Percentiles rank a stretch among this genome's conserved stretches.
These are phyloP conservation scores for Castor canadensis DNA, from an alignment of 2,113 vertebrate species.

Conservation along the genomic window DNA sequence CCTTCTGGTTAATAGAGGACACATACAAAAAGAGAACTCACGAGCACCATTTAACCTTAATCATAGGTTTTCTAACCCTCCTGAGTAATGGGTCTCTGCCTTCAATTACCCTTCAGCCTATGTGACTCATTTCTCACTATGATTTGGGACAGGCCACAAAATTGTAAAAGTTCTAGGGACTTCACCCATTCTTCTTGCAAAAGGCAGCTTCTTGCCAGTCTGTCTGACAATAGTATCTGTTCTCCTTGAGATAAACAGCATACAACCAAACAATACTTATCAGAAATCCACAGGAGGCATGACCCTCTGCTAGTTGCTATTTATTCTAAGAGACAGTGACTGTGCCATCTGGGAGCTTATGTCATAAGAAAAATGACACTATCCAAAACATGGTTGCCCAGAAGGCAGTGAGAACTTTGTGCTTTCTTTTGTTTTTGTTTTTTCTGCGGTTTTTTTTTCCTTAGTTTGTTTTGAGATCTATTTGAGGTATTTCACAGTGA, in stretches of 20 bases:
- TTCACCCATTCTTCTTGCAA: slow-evolving; percentile 17
- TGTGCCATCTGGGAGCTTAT: slow-evolving; percentile 54
- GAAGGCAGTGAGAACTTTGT: slow-evolving; percentile 16
- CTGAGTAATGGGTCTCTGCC: not conserved
- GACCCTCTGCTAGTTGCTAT: slow-evolving; percentile 62
- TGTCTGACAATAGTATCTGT: slow-evolving; percentile 16
- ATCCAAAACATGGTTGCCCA: slow-evolving; percentile 15
- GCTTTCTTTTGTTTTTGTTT: not conserved
- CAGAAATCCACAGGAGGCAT: slow-evolving; percentile 58
- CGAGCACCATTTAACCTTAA: not conserved
- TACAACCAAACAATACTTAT: slow-evolving; percentile 57
- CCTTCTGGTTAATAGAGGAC: not conserved
- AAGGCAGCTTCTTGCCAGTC: not conserved
- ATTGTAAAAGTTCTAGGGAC: not conserved
- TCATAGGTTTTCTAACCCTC: not conserved
- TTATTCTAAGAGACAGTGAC: slow-evolving; percentile 62
- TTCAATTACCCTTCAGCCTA: not conserved
- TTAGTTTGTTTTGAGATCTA: slow-evolving; percentile 24
- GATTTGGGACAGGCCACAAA: not conserved
- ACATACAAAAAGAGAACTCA: not conserved
- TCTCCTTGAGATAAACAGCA: slow-evolving; percentile 67
- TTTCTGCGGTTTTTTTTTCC: not conserved
- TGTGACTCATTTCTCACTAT: not conserved
- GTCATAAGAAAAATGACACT: slow-evolving; percentile 71
- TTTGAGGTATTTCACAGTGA: not conserved